Evolutionary conservation across 2,113 vertebrate species (phyloP).

Genomic region (Castor canadensis): DNA sequence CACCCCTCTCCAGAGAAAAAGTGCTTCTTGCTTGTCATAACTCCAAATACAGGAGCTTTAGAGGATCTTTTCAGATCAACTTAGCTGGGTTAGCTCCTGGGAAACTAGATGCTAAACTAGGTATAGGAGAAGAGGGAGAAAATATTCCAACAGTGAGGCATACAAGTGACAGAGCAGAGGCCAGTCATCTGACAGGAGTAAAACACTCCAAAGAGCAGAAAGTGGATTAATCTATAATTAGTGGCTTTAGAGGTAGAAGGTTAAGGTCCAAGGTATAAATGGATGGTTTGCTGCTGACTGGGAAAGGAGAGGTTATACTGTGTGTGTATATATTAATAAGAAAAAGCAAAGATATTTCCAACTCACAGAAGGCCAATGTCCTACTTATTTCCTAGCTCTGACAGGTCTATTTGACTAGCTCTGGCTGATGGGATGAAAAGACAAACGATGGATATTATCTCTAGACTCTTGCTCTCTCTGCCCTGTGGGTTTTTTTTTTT

Average conservation of each 20-base stretch:
- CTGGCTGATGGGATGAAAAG: not conserved
- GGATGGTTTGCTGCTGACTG: not conserved
- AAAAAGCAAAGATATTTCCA: not conserved
- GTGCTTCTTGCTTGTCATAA: not conserved
- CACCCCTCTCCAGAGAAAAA: not conserved
- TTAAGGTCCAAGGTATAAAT: slow-evolving; percentile 29
- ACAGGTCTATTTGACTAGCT: not conserved
- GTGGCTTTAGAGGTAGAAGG: not conserved
- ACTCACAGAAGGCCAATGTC: not conserved
- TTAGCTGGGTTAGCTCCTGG: not conserved
- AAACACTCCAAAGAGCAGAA: slow-evolving; percentile 28
- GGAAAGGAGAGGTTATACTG: not conserved
- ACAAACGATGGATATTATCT: not conserved
- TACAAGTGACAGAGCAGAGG: not conserved
- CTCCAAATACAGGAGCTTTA: not conserved
- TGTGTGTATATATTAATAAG: not conserved
- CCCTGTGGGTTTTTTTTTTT: not conserved
- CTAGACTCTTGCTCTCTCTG: not conserved
- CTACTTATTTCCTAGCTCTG: not conserved
- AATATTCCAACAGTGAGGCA: not conserved
- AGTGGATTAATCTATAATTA: slow-evolving; percentile 1
- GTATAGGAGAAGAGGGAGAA: not conserved
- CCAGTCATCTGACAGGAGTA: not conserved
- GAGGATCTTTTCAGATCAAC: not conserved
- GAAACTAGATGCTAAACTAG: not conserved